Percentiles rank a stretch among this genome's conserved stretches.
These are phyloP conservation scores for Drosophila nr. medialis DNA, from an alignment of 2,888 invertebrate species.

Conservation along the genomic window DNA sequence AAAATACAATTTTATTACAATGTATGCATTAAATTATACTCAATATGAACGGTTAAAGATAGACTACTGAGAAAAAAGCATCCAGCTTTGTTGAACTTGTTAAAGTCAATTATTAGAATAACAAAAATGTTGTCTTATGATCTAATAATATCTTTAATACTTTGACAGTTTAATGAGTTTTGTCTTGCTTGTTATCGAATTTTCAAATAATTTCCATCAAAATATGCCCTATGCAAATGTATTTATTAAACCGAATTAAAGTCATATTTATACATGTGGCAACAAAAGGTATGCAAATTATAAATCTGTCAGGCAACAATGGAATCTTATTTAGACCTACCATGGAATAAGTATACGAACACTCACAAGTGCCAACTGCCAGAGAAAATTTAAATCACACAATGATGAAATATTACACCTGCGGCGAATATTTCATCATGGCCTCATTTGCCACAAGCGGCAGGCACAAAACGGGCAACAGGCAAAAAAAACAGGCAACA, in stretches of 20 bases:
- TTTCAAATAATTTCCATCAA: background rate
- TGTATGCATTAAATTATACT: too few relatives aligned
- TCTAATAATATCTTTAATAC: background rate
- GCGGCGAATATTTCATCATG: slow-evolving; percentile 67
- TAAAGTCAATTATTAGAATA: background rate
- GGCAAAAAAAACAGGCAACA: slow-evolving; percentile 5
- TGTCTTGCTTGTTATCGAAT: background rate
- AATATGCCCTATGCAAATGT: background rate
- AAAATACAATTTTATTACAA: too few relatives aligned
- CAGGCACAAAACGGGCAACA: slow-evolving; percentile 2
- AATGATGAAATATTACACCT: slow-evolving; percentile 72
- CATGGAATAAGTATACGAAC: slow-evolving; percentile 5
- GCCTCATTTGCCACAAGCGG: slow-evolving; percentile 44
- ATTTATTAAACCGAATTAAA: slow-evolving; percentile 13
- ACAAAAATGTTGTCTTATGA: background rate
- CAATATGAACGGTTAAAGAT: background rate
- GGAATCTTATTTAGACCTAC: slow-evolving; percentile 64
- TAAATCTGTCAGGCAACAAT: slow-evolving; percentile 64
- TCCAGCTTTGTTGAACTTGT: background rate
- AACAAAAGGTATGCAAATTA: slow-evolving; percentile 46
- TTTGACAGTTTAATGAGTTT: slow-evolving; percentile 16
- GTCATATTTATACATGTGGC: slow-evolving; percentile 4
- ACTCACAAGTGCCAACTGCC: slow-evolving; percentile 46
- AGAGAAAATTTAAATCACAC: slow-evolving; percentile 63
- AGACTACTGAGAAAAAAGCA: background rate